These are phyloP conservation scores for Keiferia lycopersicella DNA, from an alignment of 2,888 invertebrate genomes.

Conservation along the genomic window DNA sequence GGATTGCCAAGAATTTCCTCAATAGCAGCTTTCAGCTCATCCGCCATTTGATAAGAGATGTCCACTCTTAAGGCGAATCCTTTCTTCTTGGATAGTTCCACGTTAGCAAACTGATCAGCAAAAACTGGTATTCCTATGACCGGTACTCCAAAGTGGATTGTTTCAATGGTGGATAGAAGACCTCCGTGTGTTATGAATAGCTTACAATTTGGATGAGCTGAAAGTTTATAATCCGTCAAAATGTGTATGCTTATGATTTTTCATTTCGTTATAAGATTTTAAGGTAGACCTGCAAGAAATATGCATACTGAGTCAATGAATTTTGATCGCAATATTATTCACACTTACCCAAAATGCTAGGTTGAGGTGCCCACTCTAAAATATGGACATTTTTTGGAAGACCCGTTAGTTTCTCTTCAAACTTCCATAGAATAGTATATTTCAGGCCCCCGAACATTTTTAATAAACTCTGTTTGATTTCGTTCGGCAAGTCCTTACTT, in stretches of 20 bases:
- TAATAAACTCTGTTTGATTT: constrained; percentile 47
- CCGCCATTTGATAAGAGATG: constrained; percentile 43
- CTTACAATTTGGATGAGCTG: constrained; percentile 52
- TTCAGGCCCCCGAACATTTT: constrained; percentile 53
- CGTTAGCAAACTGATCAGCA: constrained; percentile 57
- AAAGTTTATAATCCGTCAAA: constrained; percentile 31
- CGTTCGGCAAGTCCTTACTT: constrained; percentile 47
- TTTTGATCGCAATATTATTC: neutral
- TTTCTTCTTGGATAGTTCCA: constrained; percentile 47
- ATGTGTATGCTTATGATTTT: neutral
- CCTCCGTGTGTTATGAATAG: constrained; percentile 56
- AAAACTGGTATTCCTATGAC: constrained; percentile 52
- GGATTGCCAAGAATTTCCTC: constrained; percentile 43
- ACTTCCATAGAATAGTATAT: constrained; percentile 65
- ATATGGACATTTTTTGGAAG: constrained; percentile 59
- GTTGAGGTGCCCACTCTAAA: constrained; percentile 63
- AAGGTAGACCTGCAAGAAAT: too few species aligned
- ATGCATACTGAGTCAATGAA: too few species aligned
- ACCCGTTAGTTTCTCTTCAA: constrained; percentile 50
- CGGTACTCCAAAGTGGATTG: constrained; percentile 54
- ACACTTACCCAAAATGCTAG: constrained; percentile 57
- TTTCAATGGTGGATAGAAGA: constrained; percentile 50
- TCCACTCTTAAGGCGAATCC: constrained; percentile 51
- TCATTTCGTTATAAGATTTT: too few species aligned
- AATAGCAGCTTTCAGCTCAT: constrained; percentile 49